Evolutionary conservation across 2,888 invertebrate species (phyloP).

Genomic region (Hirtodrosophila cameraria): DNA sequence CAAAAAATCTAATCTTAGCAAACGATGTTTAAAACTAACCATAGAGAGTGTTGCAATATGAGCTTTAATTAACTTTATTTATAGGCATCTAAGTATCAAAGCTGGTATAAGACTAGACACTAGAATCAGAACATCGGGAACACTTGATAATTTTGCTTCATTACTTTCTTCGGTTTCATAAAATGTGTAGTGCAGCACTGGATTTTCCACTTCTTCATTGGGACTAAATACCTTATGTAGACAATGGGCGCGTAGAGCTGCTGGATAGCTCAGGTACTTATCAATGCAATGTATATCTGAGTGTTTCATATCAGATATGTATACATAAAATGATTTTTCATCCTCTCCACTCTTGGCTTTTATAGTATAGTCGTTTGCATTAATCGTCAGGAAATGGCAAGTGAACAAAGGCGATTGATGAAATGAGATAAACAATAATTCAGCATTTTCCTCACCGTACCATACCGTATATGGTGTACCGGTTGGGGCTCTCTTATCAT

Average conservation of each 20-base stretch:
- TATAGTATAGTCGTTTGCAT: background rate
- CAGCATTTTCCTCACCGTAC: too few relatives aligned
- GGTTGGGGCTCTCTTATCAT: background rate
- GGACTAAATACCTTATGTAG: fast-evolving
- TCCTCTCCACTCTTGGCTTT: background rate
- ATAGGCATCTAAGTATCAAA: too few relatives aligned
- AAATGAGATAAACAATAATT: conserved; percentile 3
- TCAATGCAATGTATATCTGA: conserved; percentile 22
- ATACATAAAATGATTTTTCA: background rate
- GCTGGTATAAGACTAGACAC: background rate
- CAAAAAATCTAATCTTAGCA: too few relatives aligned
- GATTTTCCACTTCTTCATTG: background rate
- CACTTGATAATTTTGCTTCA: background rate
- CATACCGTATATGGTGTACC: conserved; percentile 14
- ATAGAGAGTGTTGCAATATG: too few relatives aligned
- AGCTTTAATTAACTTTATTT: too few relatives aligned
- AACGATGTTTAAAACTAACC: too few relatives aligned
- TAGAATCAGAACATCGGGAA: background rate
- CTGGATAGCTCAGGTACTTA: background rate
- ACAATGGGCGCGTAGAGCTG: conserved; percentile 15
- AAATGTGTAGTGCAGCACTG: conserved; percentile 20
- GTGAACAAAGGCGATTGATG: conserved; percentile 2
- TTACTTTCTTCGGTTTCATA: background rate
- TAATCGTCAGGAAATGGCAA: background rate
- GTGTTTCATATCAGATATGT: background rate